Evolutionary conservation across 2,797 vertebrate species (phyloP), one percentile per base, ranked within the genome.

Genomic region (Perdix hodgsoniae): DNA sequence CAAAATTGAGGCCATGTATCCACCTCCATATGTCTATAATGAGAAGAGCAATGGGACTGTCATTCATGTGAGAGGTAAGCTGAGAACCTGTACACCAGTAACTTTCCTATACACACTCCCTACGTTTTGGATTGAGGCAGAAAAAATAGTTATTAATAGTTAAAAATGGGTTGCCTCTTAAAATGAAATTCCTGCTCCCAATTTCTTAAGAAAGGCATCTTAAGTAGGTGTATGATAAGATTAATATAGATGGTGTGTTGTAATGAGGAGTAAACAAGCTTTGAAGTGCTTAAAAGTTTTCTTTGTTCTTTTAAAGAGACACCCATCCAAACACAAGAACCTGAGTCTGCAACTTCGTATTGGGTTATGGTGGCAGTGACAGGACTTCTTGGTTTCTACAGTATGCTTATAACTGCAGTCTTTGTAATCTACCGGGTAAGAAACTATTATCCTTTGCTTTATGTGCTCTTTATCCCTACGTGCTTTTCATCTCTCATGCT

Each of bases 41-140:
- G 97, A 97, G 95, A 97, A 96, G 88, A 97, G 95, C 84, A 97
- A 97, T 0, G 98, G 98, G 64, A 98, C 97, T 0, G 95, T 98
- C 77, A 97, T 98, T 93, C 97, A 98, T 0, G 97, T 98, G 64
- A 97, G 90, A 97, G 98, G 98, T 98, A 97, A 97, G 39, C 14
- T 35, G 37, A 15, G n/a, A 39, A 74, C 37, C 72, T 19, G 5
- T 16, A 65, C 23, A 33, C 42, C 57, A 39, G 22, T 60, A 45
- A 54, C 29, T 14, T 74, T 31, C 57, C 59, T n/a, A 6, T 11
- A 29, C 14, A 69, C 11, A 49, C 15, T 77, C 71, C n/a, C 63
- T 40, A 37, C 3, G 6, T 11, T 37, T 71, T 13, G 21, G 23
- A 33, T 78, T 45, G 21, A 61, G 15, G 31, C 27, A 64, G 19